Evolutionary conservation across 2,797 vertebrate genomes (phyloP).

Genomic region (Neosilurus hyrtlii): DNA sequence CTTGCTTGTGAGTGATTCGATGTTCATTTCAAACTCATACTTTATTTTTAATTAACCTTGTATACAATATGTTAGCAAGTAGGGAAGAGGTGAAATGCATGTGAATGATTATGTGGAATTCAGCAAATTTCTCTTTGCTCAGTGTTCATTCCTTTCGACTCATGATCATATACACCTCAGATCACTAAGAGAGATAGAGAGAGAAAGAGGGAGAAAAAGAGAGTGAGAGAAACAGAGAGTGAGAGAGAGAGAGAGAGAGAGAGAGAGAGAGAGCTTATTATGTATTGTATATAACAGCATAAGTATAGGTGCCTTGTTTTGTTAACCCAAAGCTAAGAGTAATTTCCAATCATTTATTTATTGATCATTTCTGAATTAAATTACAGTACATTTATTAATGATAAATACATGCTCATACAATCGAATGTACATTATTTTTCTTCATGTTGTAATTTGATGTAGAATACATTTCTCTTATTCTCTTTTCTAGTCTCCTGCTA

Average conservation of each 20-base stretch:
- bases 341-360: background rate
- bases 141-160: background rate
- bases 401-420: background rate
- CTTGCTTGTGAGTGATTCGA: background rate
- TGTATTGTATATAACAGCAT: background rate
- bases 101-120: background rate
- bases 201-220: background rate
- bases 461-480: slow-evolving; percentile 21
- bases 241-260: background rate
- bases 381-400: background rate
- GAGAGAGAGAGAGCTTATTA: background rate
- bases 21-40: background rate
- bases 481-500: slow-evolving; percentile 10
- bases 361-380: background rate
- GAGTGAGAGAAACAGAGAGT: background rate
- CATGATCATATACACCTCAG: background rate
- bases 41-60: background rate
- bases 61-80: background rate
- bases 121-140: background rate
- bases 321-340: too few species aligned
- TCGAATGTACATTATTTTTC: background rate
- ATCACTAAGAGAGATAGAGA: background rate
- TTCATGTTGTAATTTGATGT: background rate
- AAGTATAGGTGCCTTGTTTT: background rate
- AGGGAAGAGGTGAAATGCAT: background rate